Evolutionary conservation across 2,888 invertebrate species (phyloP), one percentile per base, ranked within the genome.

Genomic region (Eilema sororculum): DNA sequence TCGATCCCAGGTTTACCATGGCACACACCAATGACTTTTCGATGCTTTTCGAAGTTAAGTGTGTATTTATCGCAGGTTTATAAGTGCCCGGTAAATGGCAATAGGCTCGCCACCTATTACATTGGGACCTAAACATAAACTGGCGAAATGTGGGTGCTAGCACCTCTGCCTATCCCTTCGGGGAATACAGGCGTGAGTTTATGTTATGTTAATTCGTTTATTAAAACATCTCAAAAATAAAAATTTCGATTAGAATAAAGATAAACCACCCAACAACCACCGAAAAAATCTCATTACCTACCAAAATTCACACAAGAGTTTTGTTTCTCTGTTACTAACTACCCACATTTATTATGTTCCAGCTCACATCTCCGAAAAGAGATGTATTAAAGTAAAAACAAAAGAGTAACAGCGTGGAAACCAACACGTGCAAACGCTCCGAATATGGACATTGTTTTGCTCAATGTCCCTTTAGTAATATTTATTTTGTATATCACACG

Each of bases 331-430:
- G 58, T 58, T 20, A 37, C 28, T 63, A 24, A 33, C 10, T 57
- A 25, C 28, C 41, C 16, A 58, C 37, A 63, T 37, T n/a, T 41
- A 57, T 68, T 57, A 41, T 66, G 25, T 65, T 46, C 24, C 30
- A 37, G 24, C 46, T 28, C 20, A 8, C 24, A 46, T 63, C 58
- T 68, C 5, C 30, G 0, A 16, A 20, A 25, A n/a, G 68, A 62
- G 62, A 68, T 63, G n/a, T 61, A 61, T 67, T 61, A 52, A 52
- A 57, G n/a, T 46, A 60, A 67, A 67, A 67, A 62, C 61, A 24
- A 56, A 52, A 46, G 22, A 37, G 30, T 46, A 58, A 59, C 30
- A 28, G 20, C n/a, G 59, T 59, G 58, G 52, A 46, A 65, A 64
- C 28, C 16, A 22, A 59, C 68, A 68, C 20, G 62, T 68, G 67